These are phyloP conservation scores for Balaenoptera acutorostrata DNA, from an alignment of 2,113 vertebrate genomes.

Conservation along the genomic window DNA sequence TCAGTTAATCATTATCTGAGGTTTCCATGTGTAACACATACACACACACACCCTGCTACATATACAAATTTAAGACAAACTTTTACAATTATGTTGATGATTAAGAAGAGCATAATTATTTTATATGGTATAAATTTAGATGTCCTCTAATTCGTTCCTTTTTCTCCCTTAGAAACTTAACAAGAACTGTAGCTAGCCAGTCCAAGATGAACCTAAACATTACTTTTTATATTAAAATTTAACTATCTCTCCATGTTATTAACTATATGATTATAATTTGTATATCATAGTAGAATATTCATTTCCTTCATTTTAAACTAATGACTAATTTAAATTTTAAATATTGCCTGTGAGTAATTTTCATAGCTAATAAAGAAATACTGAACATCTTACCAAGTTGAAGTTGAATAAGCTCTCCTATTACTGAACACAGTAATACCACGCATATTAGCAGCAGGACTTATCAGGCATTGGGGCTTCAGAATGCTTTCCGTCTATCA, in stretches of 20 bases:
- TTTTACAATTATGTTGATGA: not conserved
- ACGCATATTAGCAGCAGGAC: not conserved
- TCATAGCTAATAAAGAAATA: not conserved
- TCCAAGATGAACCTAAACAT: not conserved
- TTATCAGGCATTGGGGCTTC: not conserved
- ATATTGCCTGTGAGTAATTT: not conserved
- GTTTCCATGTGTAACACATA: not conserved
- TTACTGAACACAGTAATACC: not conserved
- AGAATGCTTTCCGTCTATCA: not conserved
- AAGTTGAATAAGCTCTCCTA: not conserved
- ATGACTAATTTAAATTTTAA: conserved; percentile 19
- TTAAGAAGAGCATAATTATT: not conserved
- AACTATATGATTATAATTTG: not conserved
- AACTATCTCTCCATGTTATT: not conserved
- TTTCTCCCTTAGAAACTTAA: not conserved
- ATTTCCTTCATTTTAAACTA: not conserved
- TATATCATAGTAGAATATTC: not conserved
- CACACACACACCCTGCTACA: not conserved
- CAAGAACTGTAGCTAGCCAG: not conserved
- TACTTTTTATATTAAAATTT: conserved; percentile 19
- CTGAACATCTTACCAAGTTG: not conserved
- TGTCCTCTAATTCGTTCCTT: not conserved
- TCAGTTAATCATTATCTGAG: not conserved
- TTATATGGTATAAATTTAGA: not conserved
- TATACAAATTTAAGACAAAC: not conserved